Percentiles rank a stretch among this genome's conserved stretches.
These are phyloP conservation scores for Thereuonema tuberculata DNA, from an alignment of 1,140 invertebrate species.

Conservation along the genomic window DNA sequence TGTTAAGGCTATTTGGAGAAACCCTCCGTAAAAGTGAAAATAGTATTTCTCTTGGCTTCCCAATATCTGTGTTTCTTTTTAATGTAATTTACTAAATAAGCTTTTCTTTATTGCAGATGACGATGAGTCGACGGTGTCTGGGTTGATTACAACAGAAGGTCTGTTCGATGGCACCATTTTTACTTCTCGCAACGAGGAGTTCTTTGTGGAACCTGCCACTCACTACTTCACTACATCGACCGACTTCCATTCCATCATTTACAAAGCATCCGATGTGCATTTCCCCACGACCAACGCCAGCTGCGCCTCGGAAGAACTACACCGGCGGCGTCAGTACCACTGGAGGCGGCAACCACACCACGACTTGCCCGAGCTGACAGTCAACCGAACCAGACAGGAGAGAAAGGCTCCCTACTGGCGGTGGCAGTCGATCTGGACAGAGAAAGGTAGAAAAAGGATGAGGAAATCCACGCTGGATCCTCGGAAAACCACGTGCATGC, in stretches of 20 bases:
- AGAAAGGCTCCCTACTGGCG: neutral
- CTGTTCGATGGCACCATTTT: constrained; percentile 76
- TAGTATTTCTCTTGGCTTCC: too few relatives aligned
- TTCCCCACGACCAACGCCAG: constrained; percentile 35
- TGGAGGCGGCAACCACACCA: neutral
- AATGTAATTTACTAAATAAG: too few relatives aligned
- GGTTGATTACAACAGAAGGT: constrained; percentile 68
- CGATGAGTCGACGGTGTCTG: constrained; percentile 64
- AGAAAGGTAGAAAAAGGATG: constrained; percentile 22
- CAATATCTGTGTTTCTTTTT: too few relatives aligned
- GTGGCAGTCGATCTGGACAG: neutral
- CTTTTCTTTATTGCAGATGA: constrained; percentile 50
- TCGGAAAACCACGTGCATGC: constrained; percentile 57
- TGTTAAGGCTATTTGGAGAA: too few relatives aligned
- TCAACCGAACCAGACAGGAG: neutral
- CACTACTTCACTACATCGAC: constrained; percentile 41
- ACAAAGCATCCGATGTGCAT: constrained; percentile 61
- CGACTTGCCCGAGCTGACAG: neutral
- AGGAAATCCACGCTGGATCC: constrained; percentile 62
- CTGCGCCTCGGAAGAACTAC: constrained; percentile 43
- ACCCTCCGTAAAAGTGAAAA: too few relatives aligned
- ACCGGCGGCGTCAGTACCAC: neutral
- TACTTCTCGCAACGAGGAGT: constrained; percentile 55
- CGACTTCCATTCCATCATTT: constrained; percentile 64
- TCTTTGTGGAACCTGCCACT: constrained; percentile 67